These are phyloP conservation scores for Meloidogyne hapla DNA, from an alignment of 1,140 invertebrate species.

Conservation along the genomic window DNA sequence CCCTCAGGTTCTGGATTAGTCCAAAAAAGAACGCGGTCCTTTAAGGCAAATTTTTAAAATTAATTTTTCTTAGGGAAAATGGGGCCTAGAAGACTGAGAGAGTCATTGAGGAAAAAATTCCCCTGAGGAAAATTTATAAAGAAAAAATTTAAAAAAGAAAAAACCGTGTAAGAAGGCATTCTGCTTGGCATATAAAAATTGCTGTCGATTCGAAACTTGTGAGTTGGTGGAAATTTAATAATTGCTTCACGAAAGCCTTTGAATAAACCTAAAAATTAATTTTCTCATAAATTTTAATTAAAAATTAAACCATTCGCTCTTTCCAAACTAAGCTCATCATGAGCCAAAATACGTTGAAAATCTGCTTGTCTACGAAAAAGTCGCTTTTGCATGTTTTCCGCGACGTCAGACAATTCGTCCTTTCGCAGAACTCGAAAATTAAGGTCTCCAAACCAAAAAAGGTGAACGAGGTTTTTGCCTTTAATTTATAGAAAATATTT, in stretches of 20 bases:
- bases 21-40: slow-evolving; percentile 47
- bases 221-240: slow-evolving; percentile 50
- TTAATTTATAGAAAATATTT: slow-evolving; percentile 1
- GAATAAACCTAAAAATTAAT: slow-evolving; percentile 40
- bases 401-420: slow-evolving; percentile 18
- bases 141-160: neutral
- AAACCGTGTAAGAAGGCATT: slow-evolving; percentile 52
- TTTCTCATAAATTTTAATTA: slow-evolving; percentile 5
- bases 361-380: slow-evolving; percentile 35
- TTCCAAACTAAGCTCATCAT: slow-evolving; percentile 44
- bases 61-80: neutral
- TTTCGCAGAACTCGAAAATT: slow-evolving; percentile 42
- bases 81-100: neutral
- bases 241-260: slow-evolving; percentile 45
- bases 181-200: slow-evolving; percentile 42
- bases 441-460: slow-evolving; percentile 53
- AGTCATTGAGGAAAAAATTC: no score
- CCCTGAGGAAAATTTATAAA: neutral
- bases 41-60: neutral
- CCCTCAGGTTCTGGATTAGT: slow-evolving; percentile 19
- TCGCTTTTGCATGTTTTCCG: slow-evolving; percentile 30
- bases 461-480: slow-evolving; percentile 21
- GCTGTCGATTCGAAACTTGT: slow-evolving; percentile 43
- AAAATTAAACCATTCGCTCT: slow-evolving; percentile 38
- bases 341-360: slow-evolving; percentile 30